Conservation (phyloP, 2,797 vertebrate species). For the Acipenser transmontanus region DNA sequence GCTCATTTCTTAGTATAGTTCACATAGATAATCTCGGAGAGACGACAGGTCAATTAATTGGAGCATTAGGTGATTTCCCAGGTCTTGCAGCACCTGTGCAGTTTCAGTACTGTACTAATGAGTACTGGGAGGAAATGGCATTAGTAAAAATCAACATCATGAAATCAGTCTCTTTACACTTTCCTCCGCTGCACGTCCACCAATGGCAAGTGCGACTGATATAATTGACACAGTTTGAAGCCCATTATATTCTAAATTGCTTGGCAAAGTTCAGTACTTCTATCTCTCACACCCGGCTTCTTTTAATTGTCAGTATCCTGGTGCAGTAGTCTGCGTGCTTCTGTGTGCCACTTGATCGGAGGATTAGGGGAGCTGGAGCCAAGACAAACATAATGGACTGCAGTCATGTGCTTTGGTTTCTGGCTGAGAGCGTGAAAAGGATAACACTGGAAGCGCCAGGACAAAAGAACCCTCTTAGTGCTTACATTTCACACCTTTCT, state of each 20-base stretch:
- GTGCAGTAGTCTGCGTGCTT: not conserved
- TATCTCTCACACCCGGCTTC: not conserved
- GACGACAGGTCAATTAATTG: too few relatives aligned
- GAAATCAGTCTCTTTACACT: not conserved
- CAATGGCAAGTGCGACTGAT: not conserved
- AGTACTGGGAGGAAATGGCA: too few relatives aligned
- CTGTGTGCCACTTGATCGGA: not conserved
- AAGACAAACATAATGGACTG: not conserved
- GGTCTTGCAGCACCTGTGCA: too few relatives aligned
- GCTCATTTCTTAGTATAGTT: too few relatives aligned
- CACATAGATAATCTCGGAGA: too few relatives aligned
- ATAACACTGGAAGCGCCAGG: not conserved
- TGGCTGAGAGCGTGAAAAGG: not conserved
- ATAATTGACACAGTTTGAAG: conserved; percentile 7
- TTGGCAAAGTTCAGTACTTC: not conserved
- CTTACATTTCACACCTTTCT: not conserved
- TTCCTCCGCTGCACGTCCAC: not conserved
- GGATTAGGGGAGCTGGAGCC: not conserved
- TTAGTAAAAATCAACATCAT: not conserved
- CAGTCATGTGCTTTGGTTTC: not conserved
- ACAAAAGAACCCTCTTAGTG: not conserved
- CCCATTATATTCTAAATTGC: conserved; percentile 6
- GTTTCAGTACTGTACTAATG: too few relatives aligned
- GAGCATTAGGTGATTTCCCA: too few relatives aligned
- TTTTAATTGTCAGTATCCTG: not conserved